phyloP scores from a whole-genome alignment of 2,113 vertebrate species.

The Megaleporinus macrocephalus region DNA sequence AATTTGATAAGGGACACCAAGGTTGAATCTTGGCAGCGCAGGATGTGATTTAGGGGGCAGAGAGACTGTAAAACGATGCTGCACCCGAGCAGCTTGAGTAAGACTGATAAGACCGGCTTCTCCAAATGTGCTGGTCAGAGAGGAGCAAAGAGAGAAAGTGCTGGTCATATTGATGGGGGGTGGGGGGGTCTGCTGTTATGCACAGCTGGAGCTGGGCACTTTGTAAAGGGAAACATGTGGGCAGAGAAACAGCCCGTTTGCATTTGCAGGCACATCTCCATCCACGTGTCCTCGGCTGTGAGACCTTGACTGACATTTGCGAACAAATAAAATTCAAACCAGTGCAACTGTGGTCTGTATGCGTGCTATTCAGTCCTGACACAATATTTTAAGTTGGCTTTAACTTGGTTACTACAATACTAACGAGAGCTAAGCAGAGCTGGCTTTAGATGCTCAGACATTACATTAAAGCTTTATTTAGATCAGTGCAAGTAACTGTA shows the following conservation, averaged over 20 bases:
- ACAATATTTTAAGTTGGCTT: too few relatives aligned
- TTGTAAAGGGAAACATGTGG: neutral
- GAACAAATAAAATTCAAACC: neutral
- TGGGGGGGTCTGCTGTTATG: neutral
- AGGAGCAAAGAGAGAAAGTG: neutral
- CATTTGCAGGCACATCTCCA: neutral
- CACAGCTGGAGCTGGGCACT: neutral
- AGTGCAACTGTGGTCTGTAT: neutral
- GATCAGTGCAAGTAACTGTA: neutral
- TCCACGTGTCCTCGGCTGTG: neutral
- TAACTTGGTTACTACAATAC: too few relatives aligned
- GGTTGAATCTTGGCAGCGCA: constrained; percentile 36
- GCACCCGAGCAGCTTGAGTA: constrained; percentile 41
- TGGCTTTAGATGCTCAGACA: neutral
- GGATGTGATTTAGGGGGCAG: constrained; percentile 35
- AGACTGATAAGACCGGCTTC: constrained; percentile 45
- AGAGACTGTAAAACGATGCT: constrained; percentile 45
- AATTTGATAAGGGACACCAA: constrained; percentile 52
- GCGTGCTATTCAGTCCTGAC: neutral
- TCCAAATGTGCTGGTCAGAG: constrained; percentile 22
- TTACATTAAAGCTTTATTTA: neutral
- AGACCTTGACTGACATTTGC: neutral
- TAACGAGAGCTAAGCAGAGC: neutral
- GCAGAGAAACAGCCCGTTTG: neutral
- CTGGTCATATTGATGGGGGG: too few relatives aligned